Percentiles rank a stretch among this genome's conserved stretches.
Conservation (phyloP, 2,797 vertebrate genomes). For the Alosa sapidissima region DNA sequence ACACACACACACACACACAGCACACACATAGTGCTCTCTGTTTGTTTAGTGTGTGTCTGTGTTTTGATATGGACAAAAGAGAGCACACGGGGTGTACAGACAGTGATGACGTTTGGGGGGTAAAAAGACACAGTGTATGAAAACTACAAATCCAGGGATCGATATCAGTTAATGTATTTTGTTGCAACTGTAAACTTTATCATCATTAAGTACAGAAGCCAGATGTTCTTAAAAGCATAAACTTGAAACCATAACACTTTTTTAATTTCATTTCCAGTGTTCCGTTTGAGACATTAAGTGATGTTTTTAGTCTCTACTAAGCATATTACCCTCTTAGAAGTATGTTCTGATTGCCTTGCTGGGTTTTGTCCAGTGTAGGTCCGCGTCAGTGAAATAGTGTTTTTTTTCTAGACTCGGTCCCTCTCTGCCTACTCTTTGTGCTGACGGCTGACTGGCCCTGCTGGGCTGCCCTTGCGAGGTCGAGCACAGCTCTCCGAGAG, state of each 20-base stretch:
- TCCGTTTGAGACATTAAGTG: not conserved
- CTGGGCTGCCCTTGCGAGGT: conserved; percentile 64
- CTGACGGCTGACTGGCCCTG: not conserved
- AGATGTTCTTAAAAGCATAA: not conserved
- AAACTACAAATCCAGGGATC: conserved; percentile 21
- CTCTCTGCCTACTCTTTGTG: not conserved
- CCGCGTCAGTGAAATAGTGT: not conserved
- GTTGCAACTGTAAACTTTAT: not conserved
- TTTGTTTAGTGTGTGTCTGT: conserved; percentile 74
- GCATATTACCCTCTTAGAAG: not conserved
- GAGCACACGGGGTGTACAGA: conserved; percentile 66
- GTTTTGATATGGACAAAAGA: conserved; percentile 77
- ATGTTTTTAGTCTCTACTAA: not conserved
- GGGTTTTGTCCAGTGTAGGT: not conserved
- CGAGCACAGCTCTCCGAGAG: conserved; percentile 53
- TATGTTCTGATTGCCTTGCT: not conserved
- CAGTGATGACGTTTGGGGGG: conserved; percentile 56
- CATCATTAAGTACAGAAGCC: not conserved
- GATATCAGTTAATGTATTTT: conserved; percentile 22
- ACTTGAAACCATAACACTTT: not conserved
- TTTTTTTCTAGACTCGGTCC: not conserved
- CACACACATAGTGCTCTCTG: conserved; percentile 67
- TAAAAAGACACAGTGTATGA: conserved; percentile 9
- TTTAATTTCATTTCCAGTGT: not conserved
- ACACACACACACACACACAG: conserved; percentile 51